Conservation (phyloP, 2,113 vertebrate species). For the Neolamprologus brichardi region DNA sequence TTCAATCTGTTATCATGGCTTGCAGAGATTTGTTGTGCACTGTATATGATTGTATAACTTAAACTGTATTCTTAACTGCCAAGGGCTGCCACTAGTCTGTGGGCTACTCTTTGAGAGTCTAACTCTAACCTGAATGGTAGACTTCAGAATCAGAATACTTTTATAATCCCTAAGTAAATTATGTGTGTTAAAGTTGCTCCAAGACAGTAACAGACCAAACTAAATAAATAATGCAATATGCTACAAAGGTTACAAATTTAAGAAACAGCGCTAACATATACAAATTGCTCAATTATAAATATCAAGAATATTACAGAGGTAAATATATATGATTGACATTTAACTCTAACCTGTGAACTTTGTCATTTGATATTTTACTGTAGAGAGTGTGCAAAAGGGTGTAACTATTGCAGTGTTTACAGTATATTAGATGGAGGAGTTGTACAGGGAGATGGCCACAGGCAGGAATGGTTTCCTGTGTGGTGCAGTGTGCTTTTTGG, state of each 20-base stretch:
- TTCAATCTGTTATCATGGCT: neutral
- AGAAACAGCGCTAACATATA: neutral
- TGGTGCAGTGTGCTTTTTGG: neutral
- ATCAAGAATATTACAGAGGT: neutral
- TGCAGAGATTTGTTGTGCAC: neutral
- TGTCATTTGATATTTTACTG: neutral
- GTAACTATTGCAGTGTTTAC: neutral
- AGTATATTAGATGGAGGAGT: neutral
- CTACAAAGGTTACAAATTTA: neutral
- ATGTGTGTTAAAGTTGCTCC: neutral
- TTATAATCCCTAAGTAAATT: neutral
- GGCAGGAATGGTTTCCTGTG: neutral
- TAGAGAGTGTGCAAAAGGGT: neutral
- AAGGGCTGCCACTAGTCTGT: neutral
- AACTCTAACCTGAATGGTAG: neutral
- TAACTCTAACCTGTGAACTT: neutral
- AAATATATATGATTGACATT: neutral
- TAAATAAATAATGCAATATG: neutral
- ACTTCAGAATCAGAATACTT: neutral
- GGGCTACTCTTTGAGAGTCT: neutral
- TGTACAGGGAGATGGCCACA: neutral
- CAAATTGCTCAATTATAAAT: neutral
- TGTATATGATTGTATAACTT: neutral
- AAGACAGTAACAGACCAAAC: neutral
- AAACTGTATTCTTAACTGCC: neutral